phyloP scores from a whole-genome alignment of 1,140 invertebrate genomes.

The Zaprionus gabonicus region DNA sequence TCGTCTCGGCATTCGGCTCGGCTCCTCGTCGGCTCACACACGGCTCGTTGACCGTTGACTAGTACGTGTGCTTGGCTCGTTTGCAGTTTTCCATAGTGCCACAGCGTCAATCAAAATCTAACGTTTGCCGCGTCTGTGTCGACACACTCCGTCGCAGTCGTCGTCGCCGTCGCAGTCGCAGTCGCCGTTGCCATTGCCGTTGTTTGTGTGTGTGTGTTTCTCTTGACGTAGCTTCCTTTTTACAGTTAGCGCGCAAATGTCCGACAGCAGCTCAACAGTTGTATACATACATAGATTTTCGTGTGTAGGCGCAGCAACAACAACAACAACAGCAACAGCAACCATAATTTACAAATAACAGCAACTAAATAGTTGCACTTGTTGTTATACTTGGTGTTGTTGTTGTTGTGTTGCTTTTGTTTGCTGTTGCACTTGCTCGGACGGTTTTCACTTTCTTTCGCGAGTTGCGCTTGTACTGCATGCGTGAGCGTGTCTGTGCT shows the following conservation, averaged over 20 bases:
- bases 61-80: constrained; percentile 43
- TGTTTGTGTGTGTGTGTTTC: constrained; percentile 15
- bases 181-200: constrained; percentile 12
- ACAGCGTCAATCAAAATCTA: constrained; percentile 66
- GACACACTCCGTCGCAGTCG: constrained; percentile 19
- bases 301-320: constrained; percentile 16
- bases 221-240: constrained; percentile 24
- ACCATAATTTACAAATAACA: constrained; percentile 19
- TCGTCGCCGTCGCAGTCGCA: constrained; percentile 16
- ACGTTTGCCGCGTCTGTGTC: constrained; percentile 63
- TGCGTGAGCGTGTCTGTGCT: constrained; percentile 21
- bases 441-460: constrained; percentile 33
- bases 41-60: constrained; percentile 17
- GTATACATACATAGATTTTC: constrained; percentile 40
- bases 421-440: constrained; percentile 8
- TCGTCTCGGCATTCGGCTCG: constrained; percentile 29
- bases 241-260: constrained; percentile 52
- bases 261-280: constrained; percentile 1
- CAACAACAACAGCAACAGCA: constrained; percentile 13
- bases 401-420: no score
- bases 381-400: neutral
- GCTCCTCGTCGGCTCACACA: constrained; percentile 1
- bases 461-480: neutral
- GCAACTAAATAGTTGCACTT: constrained; percentile 57
- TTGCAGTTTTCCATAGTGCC: constrained; percentile 59